Conservation (phyloP, 1,140 invertebrate species). For the Drosophila suzukii region DNA sequence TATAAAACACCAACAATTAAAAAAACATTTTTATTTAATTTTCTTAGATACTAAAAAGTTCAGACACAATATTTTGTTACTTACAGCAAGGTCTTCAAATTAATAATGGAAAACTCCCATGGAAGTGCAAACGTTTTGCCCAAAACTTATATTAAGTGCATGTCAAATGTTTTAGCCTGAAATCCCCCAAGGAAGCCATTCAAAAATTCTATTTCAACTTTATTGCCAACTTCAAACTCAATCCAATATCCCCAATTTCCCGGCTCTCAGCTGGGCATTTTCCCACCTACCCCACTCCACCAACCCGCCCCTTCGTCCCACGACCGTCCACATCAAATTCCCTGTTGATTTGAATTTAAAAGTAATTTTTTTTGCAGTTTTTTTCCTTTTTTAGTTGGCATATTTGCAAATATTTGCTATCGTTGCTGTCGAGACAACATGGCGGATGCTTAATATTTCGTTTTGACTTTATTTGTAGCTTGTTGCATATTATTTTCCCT, state of each 20-base stretch:
- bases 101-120: too few relatives aligned
- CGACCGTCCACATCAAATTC: constrained; percentile 51
- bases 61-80: too few relatives aligned
- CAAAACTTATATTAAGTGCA: background rate
- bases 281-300: background rate
- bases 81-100: too few relatives aligned
- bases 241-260: constrained; percentile 32
- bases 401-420: constrained; percentile 50
- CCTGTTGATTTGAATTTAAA: constrained; percentile 60
- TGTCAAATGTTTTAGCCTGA: background rate
- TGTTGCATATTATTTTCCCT: constrained; percentile 39
- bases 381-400: constrained; percentile 35
- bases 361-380: constrained; percentile 39
- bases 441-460: constrained; percentile 52
- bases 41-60: too few relatives aligned
- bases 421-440: constrained; percentile 43
- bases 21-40: too few relatives aligned
- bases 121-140: background rate
- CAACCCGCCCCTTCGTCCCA: constrained; percentile 4
- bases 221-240: constrained; percentile 28
- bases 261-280: constrained; percentile 26
- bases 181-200: background rate
- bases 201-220: constrained; percentile 25
- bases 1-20: too few relatives aligned
- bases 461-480: constrained; percentile 43